Evolutionary conservation across 2,888 invertebrate genomes (phyloP).

Genomic region (Temnothorax unifasciatus): DNA sequence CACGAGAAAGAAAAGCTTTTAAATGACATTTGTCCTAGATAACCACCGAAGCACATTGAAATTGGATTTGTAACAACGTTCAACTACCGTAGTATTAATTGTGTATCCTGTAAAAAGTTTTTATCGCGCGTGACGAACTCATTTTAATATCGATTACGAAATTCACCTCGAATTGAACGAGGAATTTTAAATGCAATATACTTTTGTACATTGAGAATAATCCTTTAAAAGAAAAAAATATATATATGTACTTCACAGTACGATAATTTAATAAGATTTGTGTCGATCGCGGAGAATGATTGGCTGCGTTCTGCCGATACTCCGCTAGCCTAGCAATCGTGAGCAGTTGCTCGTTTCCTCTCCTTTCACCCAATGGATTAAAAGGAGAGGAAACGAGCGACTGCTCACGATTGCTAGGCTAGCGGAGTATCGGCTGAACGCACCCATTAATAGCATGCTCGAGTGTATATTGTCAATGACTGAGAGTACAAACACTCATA

Average conservation of each 20-base stretch:
- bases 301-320: no score
- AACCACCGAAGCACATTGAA: constrained; percentile 67
- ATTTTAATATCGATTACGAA: constrained; percentile 62
- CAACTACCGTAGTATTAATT: constrained; percentile 38
- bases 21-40: constrained; percentile 63
- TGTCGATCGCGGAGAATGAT: constrained; percentile 72
- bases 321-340: no score
- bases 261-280: constrained; percentile 65
- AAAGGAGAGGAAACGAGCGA: no score
- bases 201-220: constrained; percentile 74
- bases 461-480: constrained; percentile 83
- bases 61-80: constrained; percentile 59
- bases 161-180: constrained; percentile 61
- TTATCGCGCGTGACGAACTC: constrained; percentile 48
- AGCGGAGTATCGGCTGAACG: no score
- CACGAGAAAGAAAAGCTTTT: constrained; percentile 56
- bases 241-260: constrained; percentile 64
- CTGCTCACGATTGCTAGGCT: no score
- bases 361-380: no score
- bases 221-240: constrained; percentile 56
- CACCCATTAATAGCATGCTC: constrained; percentile 75
- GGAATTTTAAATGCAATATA: constrained; percentile 71
- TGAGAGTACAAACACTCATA: constrained; percentile 84
- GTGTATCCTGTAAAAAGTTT: constrained; percentile 50
- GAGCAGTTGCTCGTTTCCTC: no score